Percentiles rank a stretch among this genome's conserved stretches.
These are phyloP conservation scores for Lota lota DNA, from an alignment of 2,113 vertebrate species.

Conservation along the genomic window DNA sequence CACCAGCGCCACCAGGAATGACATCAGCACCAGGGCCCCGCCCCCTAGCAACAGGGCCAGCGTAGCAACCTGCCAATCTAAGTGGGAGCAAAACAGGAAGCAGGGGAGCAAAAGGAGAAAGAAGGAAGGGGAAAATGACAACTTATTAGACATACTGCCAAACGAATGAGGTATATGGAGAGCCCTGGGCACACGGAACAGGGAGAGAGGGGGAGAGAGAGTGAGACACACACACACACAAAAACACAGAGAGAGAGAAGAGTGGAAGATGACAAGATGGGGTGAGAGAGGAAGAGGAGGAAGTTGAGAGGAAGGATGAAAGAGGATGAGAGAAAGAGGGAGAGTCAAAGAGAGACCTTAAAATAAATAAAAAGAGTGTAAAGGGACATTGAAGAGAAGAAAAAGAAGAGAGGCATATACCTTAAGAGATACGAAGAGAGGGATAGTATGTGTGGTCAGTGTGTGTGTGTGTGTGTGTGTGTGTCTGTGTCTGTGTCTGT, in stretches of 20 bases:
- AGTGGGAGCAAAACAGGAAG: not conserved
- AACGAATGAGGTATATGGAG: not conserved
- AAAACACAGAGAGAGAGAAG: not conserved
- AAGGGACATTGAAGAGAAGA: constrained; percentile 12
- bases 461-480: too few relatives aligned
- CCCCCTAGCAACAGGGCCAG: constrained; percentile 92
- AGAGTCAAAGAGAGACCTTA: not conserved
- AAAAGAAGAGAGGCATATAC: not conserved
- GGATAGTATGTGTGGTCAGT: not conserved
- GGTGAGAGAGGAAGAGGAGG: constrained; percentile 4
- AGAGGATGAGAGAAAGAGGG: not conserved
- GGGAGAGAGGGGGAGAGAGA: not conserved
- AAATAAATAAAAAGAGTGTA: not conserved
- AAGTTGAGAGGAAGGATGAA: not conserved
- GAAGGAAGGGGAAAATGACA: not conserved
- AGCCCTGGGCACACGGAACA: too few relatives aligned
- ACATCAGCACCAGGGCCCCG: constrained; percentile 89
- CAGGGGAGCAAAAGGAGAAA: not conserved
- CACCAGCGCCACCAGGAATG: constrained; percentile 93
- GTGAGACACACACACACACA: not conserved
- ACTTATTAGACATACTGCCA: not conserved
- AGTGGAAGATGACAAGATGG: not conserved
- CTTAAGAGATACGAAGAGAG: not conserved
- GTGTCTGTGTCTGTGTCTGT: too few relatives aligned
- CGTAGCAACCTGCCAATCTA: constrained; percentile 97